Percentiles rank a stretch among this genome's conserved stretches.
These are phyloP conservation scores for Brachyalestes nurse DNA, from an alignment of 2,797 vertebrate genomes.

Conservation along the genomic window DNA sequence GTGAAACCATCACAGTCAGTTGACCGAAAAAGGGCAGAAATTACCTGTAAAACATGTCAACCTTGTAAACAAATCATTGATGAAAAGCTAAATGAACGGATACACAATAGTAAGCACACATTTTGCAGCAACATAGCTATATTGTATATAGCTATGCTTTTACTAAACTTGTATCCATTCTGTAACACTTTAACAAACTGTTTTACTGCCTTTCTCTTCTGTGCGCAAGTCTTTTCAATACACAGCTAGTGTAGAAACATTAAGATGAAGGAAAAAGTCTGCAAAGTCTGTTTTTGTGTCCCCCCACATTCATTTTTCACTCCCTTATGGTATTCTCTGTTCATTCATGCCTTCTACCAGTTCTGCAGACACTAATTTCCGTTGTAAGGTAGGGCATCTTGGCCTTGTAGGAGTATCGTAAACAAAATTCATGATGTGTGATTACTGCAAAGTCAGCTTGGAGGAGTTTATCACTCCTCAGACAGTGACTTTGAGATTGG, in stretches of 20 bases:
- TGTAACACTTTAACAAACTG: background rate
- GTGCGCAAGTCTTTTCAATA: background rate
- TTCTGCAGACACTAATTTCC: background rate
- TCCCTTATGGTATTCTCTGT: background rate
- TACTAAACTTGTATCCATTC: background rate
- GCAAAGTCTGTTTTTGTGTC: background rate
- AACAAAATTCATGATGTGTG: conserved; percentile 11
- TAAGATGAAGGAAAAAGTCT: background rate
- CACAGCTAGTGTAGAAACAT: background rate
- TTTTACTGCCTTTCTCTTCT: background rate
- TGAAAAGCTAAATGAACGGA: background rate
- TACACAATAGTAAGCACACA: background rate
- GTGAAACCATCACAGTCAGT: background rate
- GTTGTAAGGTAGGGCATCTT: background rate
- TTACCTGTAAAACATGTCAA: background rate
- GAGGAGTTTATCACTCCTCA: conserved; percentile 6
- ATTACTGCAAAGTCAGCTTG: conserved; percentile 13
- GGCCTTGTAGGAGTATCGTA: background rate
- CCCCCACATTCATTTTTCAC: background rate
- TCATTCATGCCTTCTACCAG: background rate
- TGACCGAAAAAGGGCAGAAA: background rate
- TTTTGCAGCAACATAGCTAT: background rate
- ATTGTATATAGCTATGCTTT: too few relatives aligned
- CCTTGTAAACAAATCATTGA: background rate
- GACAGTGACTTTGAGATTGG: background rate